Percentiles rank a stretch among this genome's conserved stretches.
Conservation (phyloP, 1,140 invertebrate species). For the Melipona quadrifasciata region DNA sequence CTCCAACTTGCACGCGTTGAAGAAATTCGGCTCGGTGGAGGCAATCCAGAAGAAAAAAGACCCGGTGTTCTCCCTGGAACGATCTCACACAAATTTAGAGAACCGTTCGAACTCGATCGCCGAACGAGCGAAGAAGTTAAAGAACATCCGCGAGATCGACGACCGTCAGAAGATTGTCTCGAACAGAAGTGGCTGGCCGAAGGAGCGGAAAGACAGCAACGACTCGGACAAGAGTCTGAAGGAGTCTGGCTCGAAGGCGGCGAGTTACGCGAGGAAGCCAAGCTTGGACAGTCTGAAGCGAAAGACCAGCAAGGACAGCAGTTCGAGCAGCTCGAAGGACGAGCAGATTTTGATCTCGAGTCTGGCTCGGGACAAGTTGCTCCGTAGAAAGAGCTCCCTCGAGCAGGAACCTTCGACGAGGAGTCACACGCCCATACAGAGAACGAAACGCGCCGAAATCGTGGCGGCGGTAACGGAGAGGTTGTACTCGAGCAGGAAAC, state of each 20-base stretch:
- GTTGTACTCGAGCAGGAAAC: conserved; percentile 85
- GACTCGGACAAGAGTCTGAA: conserved; percentile 64
- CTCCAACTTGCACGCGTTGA: conserved; percentile 55
- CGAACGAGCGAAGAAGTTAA: conserved; percentile 58
- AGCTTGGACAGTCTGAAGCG: conserved; percentile 68
- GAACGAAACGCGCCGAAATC: conserved; percentile 83
- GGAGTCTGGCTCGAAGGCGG: conserved; percentile 33
- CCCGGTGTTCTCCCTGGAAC: conserved; percentile 44
- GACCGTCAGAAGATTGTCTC: conserved; percentile 50
- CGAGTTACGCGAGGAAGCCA: conserved; percentile 53
- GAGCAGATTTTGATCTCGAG: conserved; percentile 64
- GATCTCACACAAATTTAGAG: conserved; percentile 65
- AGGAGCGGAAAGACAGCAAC: conserved; percentile 65
- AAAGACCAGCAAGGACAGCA: conserved; percentile 75
- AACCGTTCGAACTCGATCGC: conserved; percentile 1
- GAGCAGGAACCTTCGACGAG: conserved; percentile 61
- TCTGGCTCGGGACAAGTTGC: conserved; percentile 49
- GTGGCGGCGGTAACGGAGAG: conserved; percentile 87
- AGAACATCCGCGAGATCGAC: conserved; percentile 69
- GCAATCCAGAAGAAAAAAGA: conserved; percentile 49
- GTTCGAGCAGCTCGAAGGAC: conserved; percentile 74
- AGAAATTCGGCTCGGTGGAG: conserved; percentile 68
- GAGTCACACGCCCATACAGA: conserved; percentile 68
- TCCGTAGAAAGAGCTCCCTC: conserved; percentile 64
- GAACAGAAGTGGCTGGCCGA: conserved; percentile 44